Conservation (phyloP, 2,113 vertebrate genomes). For the Entelurus aequoreus region DNA sequence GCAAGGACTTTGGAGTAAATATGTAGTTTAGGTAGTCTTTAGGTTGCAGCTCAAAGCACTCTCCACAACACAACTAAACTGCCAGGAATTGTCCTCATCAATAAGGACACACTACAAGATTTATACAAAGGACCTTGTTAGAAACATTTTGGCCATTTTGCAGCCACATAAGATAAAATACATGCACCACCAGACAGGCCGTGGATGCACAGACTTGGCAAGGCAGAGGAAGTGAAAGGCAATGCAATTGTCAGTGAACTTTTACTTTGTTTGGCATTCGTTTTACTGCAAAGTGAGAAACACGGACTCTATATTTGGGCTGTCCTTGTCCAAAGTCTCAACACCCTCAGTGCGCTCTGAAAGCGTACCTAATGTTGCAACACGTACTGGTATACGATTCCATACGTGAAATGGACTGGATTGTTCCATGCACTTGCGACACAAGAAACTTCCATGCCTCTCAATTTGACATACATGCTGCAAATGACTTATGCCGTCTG, state of each 20-base stretch:
- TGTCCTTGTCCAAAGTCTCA: slow-evolving; percentile 30
- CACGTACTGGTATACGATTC: background rate
- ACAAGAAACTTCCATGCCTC: slow-evolving; percentile 5
- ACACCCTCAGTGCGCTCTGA: background rate
- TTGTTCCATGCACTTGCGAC: slow-evolving; percentile 9
- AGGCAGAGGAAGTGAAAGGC: slow-evolving; percentile 37
- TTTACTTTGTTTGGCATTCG: slow-evolving; percentile 38
- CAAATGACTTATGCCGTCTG: slow-evolving; percentile 42
- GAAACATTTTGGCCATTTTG: slow-evolving; percentile 29
- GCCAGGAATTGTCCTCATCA: background rate
- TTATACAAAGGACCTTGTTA: slow-evolving; percentile 4
- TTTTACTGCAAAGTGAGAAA: slow-evolving; percentile 52
- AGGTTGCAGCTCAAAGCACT: background rate
- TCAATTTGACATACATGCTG: slow-evolving; percentile 37
- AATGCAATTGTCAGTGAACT: background rate
- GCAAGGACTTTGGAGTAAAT: background rate
- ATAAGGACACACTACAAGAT: background rate
- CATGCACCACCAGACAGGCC: background rate
- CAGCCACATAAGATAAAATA: slow-evolving; percentile 51
- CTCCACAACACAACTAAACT: background rate
- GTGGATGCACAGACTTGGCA: slow-evolving; percentile 16
- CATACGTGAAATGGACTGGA: background rate
- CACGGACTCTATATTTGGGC: slow-evolving; percentile 47
- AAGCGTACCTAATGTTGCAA: background rate
- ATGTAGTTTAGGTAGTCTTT: background rate